Evolutionary conservation across 2,797 vertebrate species (phyloP).

Genomic region (Synaphobranchus kaupii): DNA sequence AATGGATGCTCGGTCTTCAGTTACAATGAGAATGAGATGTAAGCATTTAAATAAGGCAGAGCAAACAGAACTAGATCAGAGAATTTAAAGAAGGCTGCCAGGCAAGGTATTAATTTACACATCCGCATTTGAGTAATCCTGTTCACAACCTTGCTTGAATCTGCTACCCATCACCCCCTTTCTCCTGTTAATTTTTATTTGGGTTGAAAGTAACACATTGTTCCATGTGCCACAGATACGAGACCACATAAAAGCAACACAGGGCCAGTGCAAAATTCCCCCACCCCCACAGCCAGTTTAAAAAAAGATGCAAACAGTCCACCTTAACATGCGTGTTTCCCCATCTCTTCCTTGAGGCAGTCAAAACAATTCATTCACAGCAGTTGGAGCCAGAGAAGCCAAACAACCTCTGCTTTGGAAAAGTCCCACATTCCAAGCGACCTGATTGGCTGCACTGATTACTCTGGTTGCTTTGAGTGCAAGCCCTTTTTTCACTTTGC

Average conservation of each 20-base stretch:
- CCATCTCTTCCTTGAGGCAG: constrained; percentile 18
- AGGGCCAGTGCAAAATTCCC: constrained; percentile 18
- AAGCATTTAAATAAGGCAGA: background rate
- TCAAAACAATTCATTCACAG: background rate
- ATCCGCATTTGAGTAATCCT: background rate
- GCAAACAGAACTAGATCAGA: background rate
- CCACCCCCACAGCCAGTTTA: background rate
- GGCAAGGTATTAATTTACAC: background rate
- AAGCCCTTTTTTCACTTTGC: background rate
- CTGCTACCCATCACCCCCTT: background rate
- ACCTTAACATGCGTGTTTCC: constrained; percentile 22
- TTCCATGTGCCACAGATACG: background rate
- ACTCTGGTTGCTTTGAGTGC: background rate
- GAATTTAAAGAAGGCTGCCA: background rate
- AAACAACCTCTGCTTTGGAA: constrained; percentile 5
- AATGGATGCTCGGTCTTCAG: background rate
- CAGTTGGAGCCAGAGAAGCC: background rate
- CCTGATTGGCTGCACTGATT: background rate
- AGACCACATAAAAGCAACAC: constrained; percentile 11
- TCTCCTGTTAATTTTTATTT: background rate
- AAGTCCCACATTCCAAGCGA: constrained; percentile 19
- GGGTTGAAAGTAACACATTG: background rate
- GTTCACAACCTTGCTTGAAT: background rate
- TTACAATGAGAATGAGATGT: background rate
- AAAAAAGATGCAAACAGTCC: constrained; percentile 20